Evolutionary conservation across 2,888 invertebrate genomes (phyloP), one percentile per base, ranked within the genome.

Genomic region (Panzeria rudis): DNA sequence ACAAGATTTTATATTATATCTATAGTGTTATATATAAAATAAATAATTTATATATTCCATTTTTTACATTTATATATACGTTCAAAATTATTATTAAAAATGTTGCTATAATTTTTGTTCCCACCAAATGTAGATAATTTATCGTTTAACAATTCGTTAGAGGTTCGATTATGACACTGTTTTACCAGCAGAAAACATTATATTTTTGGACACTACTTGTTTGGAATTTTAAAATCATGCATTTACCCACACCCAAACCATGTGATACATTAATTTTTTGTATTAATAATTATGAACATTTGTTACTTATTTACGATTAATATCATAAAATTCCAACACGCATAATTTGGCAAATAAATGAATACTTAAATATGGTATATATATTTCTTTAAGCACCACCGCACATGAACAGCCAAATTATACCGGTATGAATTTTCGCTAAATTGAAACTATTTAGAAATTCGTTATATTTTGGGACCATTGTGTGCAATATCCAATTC

Each of bases 341-440:
- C 80, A 77, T 73, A 81, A 81, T 84, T 81, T 81, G 44, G 76
- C 80, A 76, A 80, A 80, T 66, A 80, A 80, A 76, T 71, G 54
- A 84, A 54, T 68, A 69, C 32, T 64, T 29, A 69, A 72, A 72
- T 38, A 52, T 59, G 47, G 32, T 32, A 25, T 11, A 25, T 44
- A 29, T 23, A 44, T 35, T n/a, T 41, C 4, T 50, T 32, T 64
- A 69, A 73, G 38, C 56, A 52, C 47, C 44, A 75, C 35, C 83
- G 59, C 66, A 61, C 44, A 44, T 66, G n/a, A 41, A 15, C 44
- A 50, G 38, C 35, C 3, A 69, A 73, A 66, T 54, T 15, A 29
- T 47, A 29, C 29, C 35, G 38, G 29, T 73, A 66, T 66, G 50
- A 80, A 61, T 64, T 44, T 76, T 68, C 35, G 25, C 2, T 17